Percentiles rank a stretch among this genome's conserved stretches.
Evolutionary conservation across 2,797 vertebrate genomes (phyloP).

Genomic region (Periparus ater): DNA sequence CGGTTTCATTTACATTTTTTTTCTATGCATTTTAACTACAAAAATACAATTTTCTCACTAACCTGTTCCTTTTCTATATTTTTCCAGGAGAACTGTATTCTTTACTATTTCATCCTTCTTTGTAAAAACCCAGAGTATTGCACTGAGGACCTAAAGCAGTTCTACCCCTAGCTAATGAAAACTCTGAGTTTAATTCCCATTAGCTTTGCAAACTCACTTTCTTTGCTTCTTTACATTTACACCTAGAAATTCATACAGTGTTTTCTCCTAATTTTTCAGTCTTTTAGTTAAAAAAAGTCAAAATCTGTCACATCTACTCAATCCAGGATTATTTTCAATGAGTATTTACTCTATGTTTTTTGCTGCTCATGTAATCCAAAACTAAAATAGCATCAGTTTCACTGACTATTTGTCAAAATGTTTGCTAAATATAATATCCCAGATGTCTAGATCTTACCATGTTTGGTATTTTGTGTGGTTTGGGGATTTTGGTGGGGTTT

Average conservation of each 20-base stretch:
- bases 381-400: not conserved
- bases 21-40: not conserved
- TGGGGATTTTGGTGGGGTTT: accelerated
- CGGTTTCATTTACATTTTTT: not conserved
- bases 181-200: not conserved
- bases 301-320: not conserved
- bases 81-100: not conserved
- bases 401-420: not conserved
- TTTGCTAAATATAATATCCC: not conserved
- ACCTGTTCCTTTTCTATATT: not conserved
- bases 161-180: not conserved
- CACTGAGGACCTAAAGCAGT: not conserved
- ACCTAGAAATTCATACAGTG: not conserved
- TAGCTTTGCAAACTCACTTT: not conserved
- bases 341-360: not conserved
- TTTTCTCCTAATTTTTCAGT: not conserved
- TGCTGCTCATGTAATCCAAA: not conserved
- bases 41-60: not conserved
- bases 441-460: not conserved
- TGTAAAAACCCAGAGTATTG: not conserved
- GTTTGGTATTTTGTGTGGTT: not conserved
- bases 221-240: not conserved
- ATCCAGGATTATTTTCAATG: not conserved
- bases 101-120: not conserved
- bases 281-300: not conserved